Base-by-base conservation (phyloP, 2,888 invertebrate genomes). In the Drosophila austrosaltans region DNA sequence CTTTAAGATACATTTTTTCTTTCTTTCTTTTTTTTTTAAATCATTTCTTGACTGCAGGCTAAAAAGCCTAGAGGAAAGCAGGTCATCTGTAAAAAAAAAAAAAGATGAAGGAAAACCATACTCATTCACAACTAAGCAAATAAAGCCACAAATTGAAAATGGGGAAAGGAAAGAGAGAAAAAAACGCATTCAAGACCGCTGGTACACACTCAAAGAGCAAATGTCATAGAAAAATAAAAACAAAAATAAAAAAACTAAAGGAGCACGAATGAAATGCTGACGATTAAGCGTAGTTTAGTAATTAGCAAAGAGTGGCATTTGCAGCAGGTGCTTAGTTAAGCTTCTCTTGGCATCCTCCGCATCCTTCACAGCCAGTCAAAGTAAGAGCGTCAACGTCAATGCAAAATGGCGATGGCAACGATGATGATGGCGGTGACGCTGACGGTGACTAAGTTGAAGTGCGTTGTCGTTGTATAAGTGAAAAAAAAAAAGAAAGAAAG, bases 201-300 rank as follows among this genome's bases (percentile, higher is more conserved):
- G 53, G 16, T 42, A 56, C 16, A 22, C 44, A 28, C 58, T 72
- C 63, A 73, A 67, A 72, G 66, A 36, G 8, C 36, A 10, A 36
- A 36, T 36, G 36, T 36, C 36, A 36, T 36, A 36, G 36, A 36
- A 36, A 36, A 2, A 36, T 36, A 36, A 36, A 36, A 36, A 10
- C 7, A 36, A 36, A 36, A 36, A 36, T 36, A 28, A 28, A 28
- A 28, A 16, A 44, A 28, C 58, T 63, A 60, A 73, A 67, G 67
- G 66, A 40, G 22, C 22, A 22, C 44, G 56, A 61, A 70, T 68
- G 63, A 57, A 67, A 69, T 65, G 66, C 64, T 59, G 58, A 61
- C 69, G 76, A 64, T 72, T 72, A 77, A 74, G 63, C 69, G 60
- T 69, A 72, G 72, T 73, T 76, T 75, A 73, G 81, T 78, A 82